Conservation (phyloP, 2,113 vertebrate species). For the Bothrops jararaca region DNA sequence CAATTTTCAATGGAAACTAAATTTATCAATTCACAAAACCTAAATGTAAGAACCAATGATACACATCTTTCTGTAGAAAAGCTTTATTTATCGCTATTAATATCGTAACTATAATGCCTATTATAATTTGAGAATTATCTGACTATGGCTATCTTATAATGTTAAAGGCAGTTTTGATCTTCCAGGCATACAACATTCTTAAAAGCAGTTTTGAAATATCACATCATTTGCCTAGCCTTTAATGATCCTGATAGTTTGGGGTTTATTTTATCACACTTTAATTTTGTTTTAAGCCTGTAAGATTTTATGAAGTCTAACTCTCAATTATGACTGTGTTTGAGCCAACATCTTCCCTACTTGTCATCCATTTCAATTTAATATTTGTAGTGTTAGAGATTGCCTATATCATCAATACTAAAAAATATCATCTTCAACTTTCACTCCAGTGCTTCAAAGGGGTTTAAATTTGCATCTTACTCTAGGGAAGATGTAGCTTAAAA, state of each 20-base stretch:
- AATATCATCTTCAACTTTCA: conserved; percentile 79
- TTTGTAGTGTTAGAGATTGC: conserved; percentile 59
- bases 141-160: background rate
- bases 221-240: background rate
- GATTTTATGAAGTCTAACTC: conserved; percentile 2
- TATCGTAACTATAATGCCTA: background rate
- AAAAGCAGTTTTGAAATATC: background rate
- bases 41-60: background rate
- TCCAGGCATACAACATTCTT: background rate
- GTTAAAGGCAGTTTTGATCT: background rate
- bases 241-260: background rate
- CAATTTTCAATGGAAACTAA: background rate
- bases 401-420: conserved; percentile 78
- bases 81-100: background rate
- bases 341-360: conserved; percentile 54
- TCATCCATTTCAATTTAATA: conserved; percentile 65
- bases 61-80: background rate
- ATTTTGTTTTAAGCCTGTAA: background rate
- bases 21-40: background rate
- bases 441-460: conserved; percentile 79
- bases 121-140: background rate
- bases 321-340: conserved; percentile 17
- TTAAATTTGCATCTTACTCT: conserved; percentile 85
- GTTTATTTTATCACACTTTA: conserved; percentile 8
- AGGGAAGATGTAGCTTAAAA: conserved; percentile 80